Conservation (phyloP, 2,888 invertebrate genomes). For the Agriotes lineatus region DNA sequence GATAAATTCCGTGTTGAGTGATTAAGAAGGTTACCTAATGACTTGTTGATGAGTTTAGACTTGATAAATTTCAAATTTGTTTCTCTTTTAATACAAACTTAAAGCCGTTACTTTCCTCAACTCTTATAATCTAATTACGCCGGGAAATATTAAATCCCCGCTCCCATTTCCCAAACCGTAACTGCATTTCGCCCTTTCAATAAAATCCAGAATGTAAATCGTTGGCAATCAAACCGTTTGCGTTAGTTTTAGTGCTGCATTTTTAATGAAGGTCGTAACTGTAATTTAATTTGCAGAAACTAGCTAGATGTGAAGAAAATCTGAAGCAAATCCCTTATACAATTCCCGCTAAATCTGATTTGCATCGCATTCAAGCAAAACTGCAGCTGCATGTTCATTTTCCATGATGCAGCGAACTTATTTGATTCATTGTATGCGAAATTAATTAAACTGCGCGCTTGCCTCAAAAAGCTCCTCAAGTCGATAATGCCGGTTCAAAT, state of each 20-base stretch:
- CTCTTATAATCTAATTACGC: not conserved
- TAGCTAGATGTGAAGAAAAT: too few relatives aligned
- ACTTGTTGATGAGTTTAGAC: constrained; percentile 30
- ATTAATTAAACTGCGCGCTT: not conserved
- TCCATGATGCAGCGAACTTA: not conserved
- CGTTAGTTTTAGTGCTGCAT: too few relatives aligned
- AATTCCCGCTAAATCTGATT: not conserved
- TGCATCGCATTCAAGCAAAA: not conserved
- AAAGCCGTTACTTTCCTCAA: not conserved
- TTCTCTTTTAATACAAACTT: not conserved
- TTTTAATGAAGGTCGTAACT: too few relatives aligned
- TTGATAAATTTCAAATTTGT: constrained; percentile 27
- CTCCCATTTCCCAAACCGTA: too few relatives aligned
- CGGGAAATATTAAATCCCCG: not conserved
- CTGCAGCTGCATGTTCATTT: not conserved
- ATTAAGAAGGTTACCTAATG: constrained; percentile 31
- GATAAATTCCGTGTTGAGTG: constrained; percentile 29
- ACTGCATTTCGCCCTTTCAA: too few relatives aligned
- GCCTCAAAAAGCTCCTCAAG: not conserved
- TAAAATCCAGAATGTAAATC: too few relatives aligned
- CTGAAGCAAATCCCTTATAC: too few relatives aligned
- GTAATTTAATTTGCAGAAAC: too few relatives aligned
- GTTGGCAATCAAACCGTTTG: too few relatives aligned
- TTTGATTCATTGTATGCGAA: not conserved
- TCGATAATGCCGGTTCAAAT: not conserved